Base-by-base conservation (phyloP, 2,113 vertebrate genomes). In the Paratilapia polleni region DNA sequence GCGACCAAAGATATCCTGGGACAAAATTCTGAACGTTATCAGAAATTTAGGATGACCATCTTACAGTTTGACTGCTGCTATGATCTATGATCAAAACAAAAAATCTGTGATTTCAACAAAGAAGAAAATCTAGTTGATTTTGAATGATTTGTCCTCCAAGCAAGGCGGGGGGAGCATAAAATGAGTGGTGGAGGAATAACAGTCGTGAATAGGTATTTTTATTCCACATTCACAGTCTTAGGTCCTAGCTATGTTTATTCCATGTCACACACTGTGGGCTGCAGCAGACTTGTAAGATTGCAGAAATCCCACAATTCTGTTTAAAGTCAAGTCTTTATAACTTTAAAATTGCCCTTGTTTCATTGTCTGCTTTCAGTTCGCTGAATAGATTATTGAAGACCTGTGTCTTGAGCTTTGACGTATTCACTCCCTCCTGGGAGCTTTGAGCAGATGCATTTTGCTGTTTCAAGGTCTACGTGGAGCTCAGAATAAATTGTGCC, bases 61-160 rank as follows among this genome's bases (percentile, higher is more conserved):
- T 63, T 38, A n/a, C 19, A 63, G 61, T 14, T 0, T 63, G n/a
- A 63, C 0, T 0, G 34, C 61, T 0, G 20, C 61, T 38, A 38
- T 4, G 61, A 38, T 63, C 61, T 38, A n/a, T n/a, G n/a, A n/a
- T n/a, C n/a, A n/a, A n/a, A n/a, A n/a, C n/a, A n/a, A n/a, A n/a
- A n/a, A n/a, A n/a, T n/a, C n/a, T n/a, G n/a, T n/a, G n/a, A n/a
- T n/a, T n/a, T n/a, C n/a, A n/a, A n/a, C n/a, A n/a, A n/a, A n/a
- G n/a, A n/a, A n/a, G n/a, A n/a, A n/a, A n/a, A n/a, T n/a, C n/a
- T n/a, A n/a, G n/a, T n/a, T n/a, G n/a, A n/a, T n/a, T n/a, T n/a
- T n/a, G n/a, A n/a, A n/a, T n/a, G n/a, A n/a, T n/a, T n/a, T n/a
- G n/a, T n/a, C n/a, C n/a, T n/a, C n/a, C n/a, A n/a, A n/a, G n/a